Base-by-base conservation (phyloP, 2,797 vertebrate genomes). In the Sebastes taczanowskii region DNA sequence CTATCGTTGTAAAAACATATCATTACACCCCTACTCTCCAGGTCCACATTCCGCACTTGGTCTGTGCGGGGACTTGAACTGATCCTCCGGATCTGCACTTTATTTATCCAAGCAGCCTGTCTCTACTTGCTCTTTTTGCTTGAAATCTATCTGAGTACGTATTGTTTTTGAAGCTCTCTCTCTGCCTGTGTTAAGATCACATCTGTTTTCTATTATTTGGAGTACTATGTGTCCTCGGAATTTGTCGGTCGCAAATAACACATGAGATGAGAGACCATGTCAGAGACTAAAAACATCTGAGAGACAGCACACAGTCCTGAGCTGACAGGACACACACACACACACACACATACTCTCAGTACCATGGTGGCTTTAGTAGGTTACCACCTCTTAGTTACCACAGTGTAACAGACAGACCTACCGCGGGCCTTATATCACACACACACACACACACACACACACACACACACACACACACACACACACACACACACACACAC, bases 381-480 rank as follows among this genome's bases (percentile, higher is more conserved):
- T 55, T 82, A 59, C 14, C 29, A 46, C 58, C 63, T 73, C 55
- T 60, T n/a, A 38, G 35, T 38, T 38, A 38, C 29, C 76, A 59
- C 58, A 62, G 34, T 67, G 59, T 59, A 56, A 65, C 71, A 81
- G 71, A 86, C 76, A 58, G 56, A 42, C 14, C 16, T 25, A 72
- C 72, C 65, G 20, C 1, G 5, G 66, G 71, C 55, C 49, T 70
- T 73, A 16, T 22, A 67, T 35, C 23, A 23, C 23, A 23, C 23
- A 23, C 23, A 23, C 23, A 23, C 23, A 23, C 23, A 23, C 23
- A 23, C 23, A 23, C 23, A 23, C 23, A 23, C 23, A 23, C 23
- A 23, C 23, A 23, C 23, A 23, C 23, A 23, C 23, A 23, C 23
- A 23, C 14, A 6, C 5, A 38, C 2, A 38, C 11, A 38, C 2